A percentile compares a stretch with the other conserved stretches of the same genome.
Evolutionary conservation across 2,888 invertebrate genomes (phyloP).

Genomic region (Andrena camellia): DNA sequence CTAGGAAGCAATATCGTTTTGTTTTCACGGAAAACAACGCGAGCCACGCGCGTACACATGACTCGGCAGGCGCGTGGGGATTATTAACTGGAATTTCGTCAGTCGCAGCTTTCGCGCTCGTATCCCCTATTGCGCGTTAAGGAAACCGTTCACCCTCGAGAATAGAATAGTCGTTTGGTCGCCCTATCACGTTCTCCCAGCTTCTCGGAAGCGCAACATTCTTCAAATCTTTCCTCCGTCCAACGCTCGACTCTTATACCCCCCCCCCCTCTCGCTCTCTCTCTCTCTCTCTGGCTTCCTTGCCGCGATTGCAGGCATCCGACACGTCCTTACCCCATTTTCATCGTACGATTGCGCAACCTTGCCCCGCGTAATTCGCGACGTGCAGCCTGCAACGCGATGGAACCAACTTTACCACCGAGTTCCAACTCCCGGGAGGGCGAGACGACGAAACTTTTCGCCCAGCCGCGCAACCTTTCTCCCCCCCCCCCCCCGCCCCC

Average conservation of each 20-base stretch:
- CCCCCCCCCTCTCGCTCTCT: not conserved
- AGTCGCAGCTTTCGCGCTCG: slow-evolving; percentile 5
- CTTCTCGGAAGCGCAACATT: not conserved
- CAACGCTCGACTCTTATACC: not conserved
- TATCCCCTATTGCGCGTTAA: not conserved
- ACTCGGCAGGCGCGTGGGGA: not conserved
- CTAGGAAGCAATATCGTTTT: not conserved
- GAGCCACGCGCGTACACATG: not conserved
- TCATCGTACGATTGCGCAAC: slow-evolving; percentile 3
- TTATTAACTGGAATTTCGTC: slow-evolving; percentile 17
- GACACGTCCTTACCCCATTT: not conserved
- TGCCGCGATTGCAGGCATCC: not conserved
- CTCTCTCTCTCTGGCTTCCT: not conserved
- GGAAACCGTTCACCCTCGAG: slow-evolving; percentile 1
- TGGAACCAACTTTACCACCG: not conserved
- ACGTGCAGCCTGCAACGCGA: not conserved
- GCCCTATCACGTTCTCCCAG: not conserved
- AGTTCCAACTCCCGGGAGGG: not conserved
- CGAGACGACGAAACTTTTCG: not conserved
- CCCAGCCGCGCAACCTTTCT: not conserved
- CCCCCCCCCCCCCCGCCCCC: too few species aligned
- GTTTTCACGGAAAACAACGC: slow-evolving; percentile 22
- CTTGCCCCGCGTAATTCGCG: slow-evolving; percentile 6
- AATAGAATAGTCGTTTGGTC: not conserved
- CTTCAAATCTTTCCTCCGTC: not conserved